Evolutionary conservation across 2,113 vertebrate species (phyloP).

Genomic region (Perca flavescens): DNA sequence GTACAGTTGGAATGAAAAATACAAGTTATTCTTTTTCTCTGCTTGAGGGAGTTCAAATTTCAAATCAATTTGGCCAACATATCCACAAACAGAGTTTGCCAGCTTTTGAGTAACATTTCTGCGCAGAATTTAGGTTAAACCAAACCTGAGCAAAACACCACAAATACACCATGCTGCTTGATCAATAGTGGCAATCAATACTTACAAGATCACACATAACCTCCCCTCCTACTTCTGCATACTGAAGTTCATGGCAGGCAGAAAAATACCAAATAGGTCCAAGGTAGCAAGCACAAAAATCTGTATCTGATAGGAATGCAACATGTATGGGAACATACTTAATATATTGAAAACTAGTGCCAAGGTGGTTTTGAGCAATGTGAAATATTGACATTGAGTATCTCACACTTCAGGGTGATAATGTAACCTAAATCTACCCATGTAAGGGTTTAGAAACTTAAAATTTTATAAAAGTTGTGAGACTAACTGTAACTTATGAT

Average conservation of each 20-base stretch:
- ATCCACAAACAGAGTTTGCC: not conserved
- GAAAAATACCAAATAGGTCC: not conserved
- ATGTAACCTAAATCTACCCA: not conserved
- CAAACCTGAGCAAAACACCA: constrained; percentile 12
- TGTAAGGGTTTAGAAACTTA: not conserved
- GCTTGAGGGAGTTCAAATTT: not conserved
- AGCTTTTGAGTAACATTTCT: constrained; percentile 2
- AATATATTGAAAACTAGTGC: not conserved
- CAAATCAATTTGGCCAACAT: constrained; percentile 12
- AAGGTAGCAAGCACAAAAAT: not conserved
- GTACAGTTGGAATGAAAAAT: not conserved
- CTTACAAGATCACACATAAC: constrained; percentile 5
- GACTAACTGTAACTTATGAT: not conserved
- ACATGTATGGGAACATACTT: not conserved
- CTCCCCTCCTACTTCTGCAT: not conserved
- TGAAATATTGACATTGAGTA: not conserved
- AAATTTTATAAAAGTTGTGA: too few species aligned
- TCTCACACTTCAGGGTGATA: not conserved
- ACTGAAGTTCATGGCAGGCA: not conserved
- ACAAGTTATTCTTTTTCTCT: not conserved
- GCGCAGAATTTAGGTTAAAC: not conserved
- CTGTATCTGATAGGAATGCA: not conserved
- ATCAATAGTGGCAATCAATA: constrained; percentile 17
- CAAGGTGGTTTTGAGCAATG: not conserved
- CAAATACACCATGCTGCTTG: constrained; percentile 10